Percentiles rank a stretch among this genome's conserved stretches.
These are phyloP conservation scores for Pterophyllum scalare DNA, from an alignment of 2,113 vertebrate species.

Conservation along the genomic window DNA sequence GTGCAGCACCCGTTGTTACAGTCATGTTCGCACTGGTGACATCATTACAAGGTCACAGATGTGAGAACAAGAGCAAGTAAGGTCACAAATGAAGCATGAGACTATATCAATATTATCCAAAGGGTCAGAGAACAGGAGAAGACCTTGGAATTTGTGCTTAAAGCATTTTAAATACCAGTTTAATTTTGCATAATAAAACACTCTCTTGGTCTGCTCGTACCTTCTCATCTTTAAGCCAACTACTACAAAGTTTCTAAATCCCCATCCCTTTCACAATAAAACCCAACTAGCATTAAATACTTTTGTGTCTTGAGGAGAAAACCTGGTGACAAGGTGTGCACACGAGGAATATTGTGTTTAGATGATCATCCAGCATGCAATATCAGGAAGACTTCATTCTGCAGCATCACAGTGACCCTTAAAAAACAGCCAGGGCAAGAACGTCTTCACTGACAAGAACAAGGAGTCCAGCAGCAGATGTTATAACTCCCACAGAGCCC, in stretches of 20 bases:
- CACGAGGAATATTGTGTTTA: not conserved
- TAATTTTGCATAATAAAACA: not conserved
- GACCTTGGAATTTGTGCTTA: not conserved
- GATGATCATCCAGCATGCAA: not conserved
- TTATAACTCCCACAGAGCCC: not conserved
- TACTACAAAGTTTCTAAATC: not conserved
- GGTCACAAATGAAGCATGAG: not conserved
- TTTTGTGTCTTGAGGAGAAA: not conserved
- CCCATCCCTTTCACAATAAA: not conserved
- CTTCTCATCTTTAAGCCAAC: not conserved
- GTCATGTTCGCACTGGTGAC: not conserved
- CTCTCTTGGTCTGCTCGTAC: not conserved
- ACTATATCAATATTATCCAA: not conserved
- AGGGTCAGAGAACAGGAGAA: not conserved
- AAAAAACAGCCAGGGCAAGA: not conserved
- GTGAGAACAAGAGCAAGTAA: not conserved
- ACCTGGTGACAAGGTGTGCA: not conserved
- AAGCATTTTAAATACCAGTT: not conserved
- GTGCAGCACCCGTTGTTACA: not conserved
- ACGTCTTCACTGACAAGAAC: not conserved
- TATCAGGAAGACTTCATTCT: not conserved
- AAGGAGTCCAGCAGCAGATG: not conserved
- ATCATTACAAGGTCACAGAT: not conserved
- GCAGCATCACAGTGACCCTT: not conserved
- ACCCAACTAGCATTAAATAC: not conserved